These are phyloP conservation scores for Drosophila nr. fundita DNA, from an alignment of 2,888 invertebrate genomes.

Conservation along the genomic window DNA sequence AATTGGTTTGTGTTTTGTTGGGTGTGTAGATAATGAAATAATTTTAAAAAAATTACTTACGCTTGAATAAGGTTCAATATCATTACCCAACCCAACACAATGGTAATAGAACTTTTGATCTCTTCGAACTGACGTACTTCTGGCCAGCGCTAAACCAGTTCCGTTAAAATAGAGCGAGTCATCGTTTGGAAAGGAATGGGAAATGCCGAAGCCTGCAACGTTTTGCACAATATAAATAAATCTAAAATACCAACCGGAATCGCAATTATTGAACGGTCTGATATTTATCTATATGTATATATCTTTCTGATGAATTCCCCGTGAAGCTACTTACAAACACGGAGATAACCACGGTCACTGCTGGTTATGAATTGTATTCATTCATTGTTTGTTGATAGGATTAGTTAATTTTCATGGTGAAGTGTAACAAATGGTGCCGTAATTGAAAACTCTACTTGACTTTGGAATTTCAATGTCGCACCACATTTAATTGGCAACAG, in stretches of 20 bases:
- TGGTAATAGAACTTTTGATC: slow-evolving; percentile 51
- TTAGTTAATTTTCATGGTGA: slow-evolving; percentile 56
- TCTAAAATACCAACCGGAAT: slow-evolving; percentile 56
- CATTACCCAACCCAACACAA: slow-evolving; percentile 48
- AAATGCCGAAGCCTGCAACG: slow-evolving; percentile 58
- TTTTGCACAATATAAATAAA: slow-evolving; percentile 28
- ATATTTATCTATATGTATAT: neutral
- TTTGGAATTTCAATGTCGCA: slow-evolving; percentile 78
- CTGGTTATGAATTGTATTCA: slow-evolving; percentile 17
- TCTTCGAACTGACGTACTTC: slow-evolving; percentile 63
- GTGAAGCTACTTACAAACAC: slow-evolving; percentile 21
- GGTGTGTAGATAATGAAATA: slow-evolving; percentile 37
- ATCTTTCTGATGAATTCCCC: slow-evolving; percentile 21
- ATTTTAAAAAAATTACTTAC: slow-evolving; percentile 18
- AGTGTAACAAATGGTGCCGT: slow-evolving; percentile 65
- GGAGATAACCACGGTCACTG: slow-evolving; percentile 19
- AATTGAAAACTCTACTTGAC: slow-evolving; percentile 61
- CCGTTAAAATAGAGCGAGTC: slow-evolving; percentile 35
- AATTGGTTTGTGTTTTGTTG: slow-evolving; percentile 10
- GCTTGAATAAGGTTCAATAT: slow-evolving; percentile 24
- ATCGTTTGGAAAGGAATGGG: slow-evolving; percentile 46
- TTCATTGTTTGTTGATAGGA: slow-evolving; percentile 61
- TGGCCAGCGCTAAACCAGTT: slow-evolving; percentile 65
- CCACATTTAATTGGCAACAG: slow-evolving; percentile 59
- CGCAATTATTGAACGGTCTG: slow-evolving; percentile 27